Percentiles rank a stretch among this genome's conserved stretches.
Conservation (phyloP, 2,113 vertebrate species). For the Cephalopterus ornatus region DNA sequence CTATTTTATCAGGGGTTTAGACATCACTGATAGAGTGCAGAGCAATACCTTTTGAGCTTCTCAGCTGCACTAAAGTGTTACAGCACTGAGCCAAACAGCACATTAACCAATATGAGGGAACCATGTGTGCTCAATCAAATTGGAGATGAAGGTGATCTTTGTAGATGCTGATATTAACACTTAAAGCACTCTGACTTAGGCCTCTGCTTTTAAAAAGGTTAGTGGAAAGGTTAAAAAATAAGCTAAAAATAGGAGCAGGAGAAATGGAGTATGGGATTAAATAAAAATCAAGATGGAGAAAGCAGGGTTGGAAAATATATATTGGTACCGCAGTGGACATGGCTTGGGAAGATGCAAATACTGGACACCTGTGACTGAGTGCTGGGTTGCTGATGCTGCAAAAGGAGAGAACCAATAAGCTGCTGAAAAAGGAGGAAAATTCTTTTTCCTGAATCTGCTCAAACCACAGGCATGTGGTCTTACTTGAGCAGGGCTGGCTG, state of each 20-base stretch:
- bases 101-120: not conserved
- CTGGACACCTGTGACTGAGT: not conserved
- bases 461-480: not conserved
- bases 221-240: not conserved
- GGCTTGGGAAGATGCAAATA: not conserved
- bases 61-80: not conserved
- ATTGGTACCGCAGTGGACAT: fast-evolving
- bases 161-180: not conserved
- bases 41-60: not conserved
- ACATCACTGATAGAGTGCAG: not conserved
- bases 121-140: fast-evolving
- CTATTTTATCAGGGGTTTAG: not conserved
- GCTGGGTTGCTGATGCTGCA: not conserved
- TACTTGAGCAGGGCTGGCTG: not conserved
- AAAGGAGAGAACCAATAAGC: not conserved
- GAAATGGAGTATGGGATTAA: not conserved
- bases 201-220: not conserved
- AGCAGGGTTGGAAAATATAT: not conserved
- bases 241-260: not conserved
- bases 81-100: not conserved
- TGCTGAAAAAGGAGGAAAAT: not conserved
- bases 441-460: not conserved
- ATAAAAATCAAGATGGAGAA: not conserved
- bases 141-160: not conserved
- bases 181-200: not conserved